Evolutionary conservation across 2,888 invertebrate species (phyloP).

Genomic region (Caenorhabditis virilis): DNA sequence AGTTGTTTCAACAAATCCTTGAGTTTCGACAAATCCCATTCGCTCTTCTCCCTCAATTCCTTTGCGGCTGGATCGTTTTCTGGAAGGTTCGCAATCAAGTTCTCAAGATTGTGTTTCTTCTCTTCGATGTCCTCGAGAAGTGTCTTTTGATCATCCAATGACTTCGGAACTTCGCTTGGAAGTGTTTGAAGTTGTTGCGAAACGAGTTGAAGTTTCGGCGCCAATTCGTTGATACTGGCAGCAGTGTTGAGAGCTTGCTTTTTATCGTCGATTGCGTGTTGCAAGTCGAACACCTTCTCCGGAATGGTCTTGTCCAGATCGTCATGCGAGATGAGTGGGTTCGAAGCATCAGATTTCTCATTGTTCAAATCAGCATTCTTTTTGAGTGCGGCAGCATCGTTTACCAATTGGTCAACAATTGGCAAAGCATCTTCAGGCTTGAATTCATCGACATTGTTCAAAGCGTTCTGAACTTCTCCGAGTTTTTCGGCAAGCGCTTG

Average conservation of each 20-base stretch:
- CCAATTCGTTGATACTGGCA: constrained; percentile 21
- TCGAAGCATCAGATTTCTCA: constrained; percentile 5
- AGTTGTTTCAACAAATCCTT: constrained; percentile 36
- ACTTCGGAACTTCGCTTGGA: constrained; percentile 15
- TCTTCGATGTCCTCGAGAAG: constrained; percentile 32
- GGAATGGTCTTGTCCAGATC: constrained; percentile 17
- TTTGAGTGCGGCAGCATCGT: constrained; percentile 15
- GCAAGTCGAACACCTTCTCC: constrained; percentile 5
- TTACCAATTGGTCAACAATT: constrained; percentile 17
- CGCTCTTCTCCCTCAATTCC: constrained; percentile 34
- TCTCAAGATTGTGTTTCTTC: constrained; percentile 30
- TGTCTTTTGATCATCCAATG: constrained; percentile 32
- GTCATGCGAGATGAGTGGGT: constrained; percentile 13
- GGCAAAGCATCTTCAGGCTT: constrained; percentile 9
- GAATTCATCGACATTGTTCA: constrained; percentile 2
- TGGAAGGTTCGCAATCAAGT: constrained; percentile 23
- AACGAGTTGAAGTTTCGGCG: constrained; percentile 30
- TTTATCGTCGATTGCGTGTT: constrained; percentile 18
- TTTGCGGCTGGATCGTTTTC: constrained; percentile 20
- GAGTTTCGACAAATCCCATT: constrained; percentile 40
- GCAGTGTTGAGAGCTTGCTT: constrained; percentile 17
- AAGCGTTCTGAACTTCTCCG: not conserved
- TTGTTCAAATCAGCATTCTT: constrained; percentile 14
- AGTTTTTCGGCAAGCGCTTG: not conserved
- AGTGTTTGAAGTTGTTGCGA: constrained; percentile 25